A percentile compares a stretch with the other conserved stretches of the same genome.
Conservation (phyloP, 2,797 vertebrate species). For the Ceryle rudis region DNA sequence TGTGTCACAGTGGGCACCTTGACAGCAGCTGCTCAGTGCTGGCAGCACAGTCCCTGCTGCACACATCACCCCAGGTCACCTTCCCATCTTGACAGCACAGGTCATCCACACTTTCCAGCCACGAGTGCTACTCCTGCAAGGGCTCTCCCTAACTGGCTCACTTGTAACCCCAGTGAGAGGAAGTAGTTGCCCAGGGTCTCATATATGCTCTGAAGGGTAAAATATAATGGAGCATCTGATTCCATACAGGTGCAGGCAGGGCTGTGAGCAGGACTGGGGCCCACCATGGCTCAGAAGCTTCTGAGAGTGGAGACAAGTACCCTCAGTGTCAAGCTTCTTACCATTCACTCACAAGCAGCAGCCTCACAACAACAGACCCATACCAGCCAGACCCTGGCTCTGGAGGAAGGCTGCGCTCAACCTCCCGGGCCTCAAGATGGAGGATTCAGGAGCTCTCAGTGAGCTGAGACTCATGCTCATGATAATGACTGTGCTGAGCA, state of each 20-base stretch:
- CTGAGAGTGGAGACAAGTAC: background rate
- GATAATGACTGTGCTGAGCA: background rate
- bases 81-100: background rate
- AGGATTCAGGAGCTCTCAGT: accelerated
- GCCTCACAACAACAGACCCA: background rate
- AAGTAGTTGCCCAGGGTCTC: background rate
- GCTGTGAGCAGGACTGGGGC: background rate
- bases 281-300: background rate
- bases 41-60: background rate
- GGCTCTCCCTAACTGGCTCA: accelerated
- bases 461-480: accelerated
- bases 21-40: background rate
- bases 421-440: accelerated
- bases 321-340: background rate
- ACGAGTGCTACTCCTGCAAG: background rate
- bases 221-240: background rate
- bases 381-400: background rate
- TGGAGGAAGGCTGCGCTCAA: accelerated
- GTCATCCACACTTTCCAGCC: background rate
- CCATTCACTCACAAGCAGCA: background rate
- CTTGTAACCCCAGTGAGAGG: background rate
- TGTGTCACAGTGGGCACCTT: background rate
- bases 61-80: background rate
- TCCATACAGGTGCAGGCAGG: background rate
- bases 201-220: background rate